Evolutionary conservation across 2,797 vertebrate species (phyloP), one percentile per base, ranked within the genome.

Genomic region (Denticeps clupeoides): DNA sequence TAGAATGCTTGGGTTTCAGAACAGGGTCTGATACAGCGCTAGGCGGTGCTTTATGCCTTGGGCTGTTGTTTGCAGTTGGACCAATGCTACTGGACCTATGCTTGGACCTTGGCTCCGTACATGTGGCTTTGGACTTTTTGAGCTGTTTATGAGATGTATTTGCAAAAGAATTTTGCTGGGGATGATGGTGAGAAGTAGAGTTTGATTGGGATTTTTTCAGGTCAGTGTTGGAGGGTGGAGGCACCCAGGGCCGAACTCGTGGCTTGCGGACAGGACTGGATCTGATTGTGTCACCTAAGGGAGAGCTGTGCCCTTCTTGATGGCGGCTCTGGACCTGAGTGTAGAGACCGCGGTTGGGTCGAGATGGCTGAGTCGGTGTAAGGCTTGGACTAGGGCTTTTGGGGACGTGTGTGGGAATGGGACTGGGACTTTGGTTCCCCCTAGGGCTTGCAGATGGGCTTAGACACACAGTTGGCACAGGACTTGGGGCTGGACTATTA

Each of bases 361-460:
- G 56, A 27, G 66, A 57, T 49, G 53, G 67, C 54, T 68, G 15
- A 9, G 54, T 68, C 24, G 71, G 75, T 47, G 65, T 67, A 1
- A 80, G 69, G 47, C 67, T 76, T 59, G 79, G 80, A 38, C 77
- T 82, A 1, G 75, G 78, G 51, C 70, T 80, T 7, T 51, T 72
- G 41, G 71, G 58, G 55, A 49, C 50, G 26, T 59, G 47, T 15
- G 8, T 31, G 7, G 25, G 55, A 49, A 54, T 54, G 1, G 63
- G 66, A 38, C 73, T 81, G 15, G 56, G 55, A 49, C 52, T 56
- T 38, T 40, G 47, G 47, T 52, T 63, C 10, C 67, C 68, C 64
- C 55, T 60, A 1, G 76, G 59, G 25, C 69, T 74, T 40, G 58
- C 64, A 37, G 62, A 63, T 1, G 70, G 73, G 55, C 70, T 67